Conservation (phyloP, 1,140 invertebrate genomes). For the Trichonephila clavata region DNA sequence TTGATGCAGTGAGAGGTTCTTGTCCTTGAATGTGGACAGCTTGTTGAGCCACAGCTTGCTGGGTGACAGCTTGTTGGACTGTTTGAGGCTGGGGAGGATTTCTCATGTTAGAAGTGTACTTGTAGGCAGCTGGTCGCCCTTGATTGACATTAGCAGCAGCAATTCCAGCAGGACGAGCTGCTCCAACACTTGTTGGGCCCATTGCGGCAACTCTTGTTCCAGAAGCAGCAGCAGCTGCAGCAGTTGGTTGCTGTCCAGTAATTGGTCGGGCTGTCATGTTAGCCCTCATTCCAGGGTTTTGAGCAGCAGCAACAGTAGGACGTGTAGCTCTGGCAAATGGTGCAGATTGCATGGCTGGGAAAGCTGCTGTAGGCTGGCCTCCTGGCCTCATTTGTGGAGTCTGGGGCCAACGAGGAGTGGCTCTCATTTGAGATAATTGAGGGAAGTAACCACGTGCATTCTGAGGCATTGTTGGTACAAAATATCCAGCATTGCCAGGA, state of each 20-base stretch:
- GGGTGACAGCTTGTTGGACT: slow-evolving; percentile 84
- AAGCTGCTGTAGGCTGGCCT: slow-evolving; percentile 81
- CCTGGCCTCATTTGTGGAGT: slow-evolving; percentile 83
- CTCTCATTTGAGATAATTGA: slow-evolving; percentile 92
- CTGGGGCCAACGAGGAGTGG: slow-evolving; percentile 92
- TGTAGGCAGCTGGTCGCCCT: slow-evolving; percentile 88
- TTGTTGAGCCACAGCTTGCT: slow-evolving; percentile 83
- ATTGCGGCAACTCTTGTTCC: slow-evolving; percentile 70
- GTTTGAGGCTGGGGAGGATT: slow-evolving; percentile 83
- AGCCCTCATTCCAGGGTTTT: slow-evolving; percentile 87
- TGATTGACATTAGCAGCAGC: slow-evolving; percentile 82
- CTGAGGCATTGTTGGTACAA: slow-evolving; percentile 92
- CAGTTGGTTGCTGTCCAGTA: slow-evolving; percentile 84
- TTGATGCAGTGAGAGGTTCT: slow-evolving; percentile 96
- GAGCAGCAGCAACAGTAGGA: slow-evolving; percentile 83
- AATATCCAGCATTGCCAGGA: slow-evolving; percentile 92
- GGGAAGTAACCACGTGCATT: slow-evolving; percentile 91
- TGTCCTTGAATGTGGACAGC: slow-evolving; percentile 91
- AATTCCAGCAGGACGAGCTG: slow-evolving; percentile 79
- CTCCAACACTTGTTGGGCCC: slow-evolving; percentile 83
- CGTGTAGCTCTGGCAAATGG: slow-evolving; percentile 80
- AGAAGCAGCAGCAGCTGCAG: slow-evolving; percentile 53
- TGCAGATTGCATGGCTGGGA: slow-evolving; percentile 85
- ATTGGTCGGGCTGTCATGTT: slow-evolving; percentile 90
- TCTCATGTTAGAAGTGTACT: slow-evolving; percentile 87